These are phyloP conservation scores for Sebastes itinus DNA, from an alignment of 2,797 vertebrate species.

Conservation along the genomic window DNA sequence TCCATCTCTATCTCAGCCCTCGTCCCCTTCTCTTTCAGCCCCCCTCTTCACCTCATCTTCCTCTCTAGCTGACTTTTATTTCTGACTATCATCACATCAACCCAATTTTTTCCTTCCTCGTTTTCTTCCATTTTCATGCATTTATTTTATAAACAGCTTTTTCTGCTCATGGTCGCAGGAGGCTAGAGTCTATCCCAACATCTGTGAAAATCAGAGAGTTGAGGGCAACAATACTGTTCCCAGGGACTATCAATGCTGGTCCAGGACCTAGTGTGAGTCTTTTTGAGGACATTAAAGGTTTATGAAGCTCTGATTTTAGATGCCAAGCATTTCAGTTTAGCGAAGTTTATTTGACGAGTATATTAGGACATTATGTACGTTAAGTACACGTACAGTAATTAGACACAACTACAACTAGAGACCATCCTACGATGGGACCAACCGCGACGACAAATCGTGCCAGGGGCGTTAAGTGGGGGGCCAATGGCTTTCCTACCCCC, in stretches of 20 bases:
- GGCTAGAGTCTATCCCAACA: background rate
- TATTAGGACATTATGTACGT: no score
- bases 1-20: conserved; percentile 7
- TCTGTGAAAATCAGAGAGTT: no score
- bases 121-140: background rate
- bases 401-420: no score
- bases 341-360: no score
- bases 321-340: background rate
- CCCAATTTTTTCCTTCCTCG: background rate
- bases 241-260: no score
- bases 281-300: background rate
- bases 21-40: background rate
- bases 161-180: background rate
- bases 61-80: background rate
- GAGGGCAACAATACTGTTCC: no score
- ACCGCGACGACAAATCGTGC: background rate
- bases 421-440: no score
- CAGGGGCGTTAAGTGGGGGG: no score
- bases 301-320: background rate
- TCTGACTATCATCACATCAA: background rate
- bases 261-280: no score
- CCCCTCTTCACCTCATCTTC: background rate
- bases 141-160: background rate
- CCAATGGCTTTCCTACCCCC: no score
- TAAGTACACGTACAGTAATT: no score